These are phyloP conservation scores for Drosophila suzukii DNA, from an alignment of 1,140 invertebrate genomes.

Conservation along the genomic window DNA sequence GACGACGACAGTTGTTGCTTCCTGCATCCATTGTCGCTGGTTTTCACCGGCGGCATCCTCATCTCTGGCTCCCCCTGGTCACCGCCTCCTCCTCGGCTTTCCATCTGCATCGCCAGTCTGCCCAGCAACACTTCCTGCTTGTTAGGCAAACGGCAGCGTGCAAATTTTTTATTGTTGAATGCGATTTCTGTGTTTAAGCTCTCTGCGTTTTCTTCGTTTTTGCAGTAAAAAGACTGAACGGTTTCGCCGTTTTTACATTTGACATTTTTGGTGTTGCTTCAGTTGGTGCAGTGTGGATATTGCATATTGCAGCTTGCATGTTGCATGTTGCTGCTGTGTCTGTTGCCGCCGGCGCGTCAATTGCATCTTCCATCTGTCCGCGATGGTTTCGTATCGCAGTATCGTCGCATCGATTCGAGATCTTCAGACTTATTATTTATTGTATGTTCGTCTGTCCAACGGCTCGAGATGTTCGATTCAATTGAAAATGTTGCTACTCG, in stretches of 20 bases:
- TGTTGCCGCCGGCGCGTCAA: conserved; percentile 29
- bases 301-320: conserved; percentile 14
- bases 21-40: conserved; percentile 77
- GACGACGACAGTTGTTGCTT: conserved; percentile 69
- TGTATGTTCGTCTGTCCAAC: conserved; percentile 43
- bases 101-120: conserved; percentile 29
- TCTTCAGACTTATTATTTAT: conserved; percentile 71
- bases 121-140: conserved; percentile 70
- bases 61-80: conserved; percentile 21
- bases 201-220: conserved; percentile 43
- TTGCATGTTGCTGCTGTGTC: conserved; percentile 16
- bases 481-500: conserved; percentile 43
- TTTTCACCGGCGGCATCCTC: conserved; percentile 57
- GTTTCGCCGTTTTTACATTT: conserved; percentile 64
- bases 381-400: conserved; percentile 42
- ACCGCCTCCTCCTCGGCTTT: conserved; percentile 3
- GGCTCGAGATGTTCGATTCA: conserved; percentile 43
- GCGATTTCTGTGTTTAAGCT: conserved; percentile 46
- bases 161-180: conserved; percentile 74
- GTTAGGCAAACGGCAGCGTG: conserved; percentile 74
- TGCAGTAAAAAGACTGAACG: conserved; percentile 38
- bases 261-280: conserved; percentile 64
- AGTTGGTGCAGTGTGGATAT: background rate
- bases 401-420: conserved; percentile 36
- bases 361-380: conserved; percentile 51